Percentiles rank a stretch among this genome's conserved stretches.
Evolutionary conservation across 2,797 vertebrate genomes (phyloP).

Genomic region (Syngnathus rostellatus): DNA sequence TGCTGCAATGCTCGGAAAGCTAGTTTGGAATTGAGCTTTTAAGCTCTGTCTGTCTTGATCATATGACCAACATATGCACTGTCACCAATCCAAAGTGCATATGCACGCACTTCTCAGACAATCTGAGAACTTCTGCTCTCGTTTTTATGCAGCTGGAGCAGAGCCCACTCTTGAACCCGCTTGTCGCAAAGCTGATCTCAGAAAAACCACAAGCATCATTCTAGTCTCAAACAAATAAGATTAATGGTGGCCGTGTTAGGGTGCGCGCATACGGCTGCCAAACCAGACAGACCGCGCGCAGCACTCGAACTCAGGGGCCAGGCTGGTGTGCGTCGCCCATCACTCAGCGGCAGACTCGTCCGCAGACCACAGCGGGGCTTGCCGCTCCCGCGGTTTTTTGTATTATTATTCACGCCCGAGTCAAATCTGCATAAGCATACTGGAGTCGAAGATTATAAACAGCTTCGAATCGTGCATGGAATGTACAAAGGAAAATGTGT

Average conservation of each 20-base stretch:
- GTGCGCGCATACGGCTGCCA: constrained; percentile 38
- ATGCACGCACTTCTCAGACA: constrained; percentile 22
- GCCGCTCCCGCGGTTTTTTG: constrained; percentile 41
- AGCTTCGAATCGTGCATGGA: constrained; percentile 33
- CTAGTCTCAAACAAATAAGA: constrained; percentile 59
- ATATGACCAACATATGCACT: constrained; percentile 10
- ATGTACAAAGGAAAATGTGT: constrained; percentile 23
- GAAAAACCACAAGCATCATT: constrained; percentile 57
- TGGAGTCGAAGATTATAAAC: constrained; percentile 28
- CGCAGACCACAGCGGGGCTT: constrained; percentile 33
- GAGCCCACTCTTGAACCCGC: constrained; percentile 41
- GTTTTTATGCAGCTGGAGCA: constrained; percentile 38
- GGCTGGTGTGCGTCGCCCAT: constrained; percentile 34
- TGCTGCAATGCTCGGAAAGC: constrained; percentile 13
- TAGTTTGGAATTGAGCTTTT: constrained; percentile 15
- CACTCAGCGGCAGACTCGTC: constrained; percentile 32
- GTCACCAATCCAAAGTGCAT: constrained; percentile 24
- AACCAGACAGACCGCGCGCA: constrained; percentile 38
- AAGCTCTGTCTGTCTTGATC: constrained; percentile 25
- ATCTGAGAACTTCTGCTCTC: constrained; percentile 18
- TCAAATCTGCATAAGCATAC: constrained; percentile 27
- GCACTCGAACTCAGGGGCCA: constrained; percentile 37
- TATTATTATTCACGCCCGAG: constrained; percentile 33
- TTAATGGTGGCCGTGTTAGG: constrained; percentile 43
- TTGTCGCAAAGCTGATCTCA: constrained; percentile 50